These are phyloP conservation scores for Siderastrea radians DNA, from an alignment of 92 coral and sea anemone species.

Conservation along the genomic window DNA sequence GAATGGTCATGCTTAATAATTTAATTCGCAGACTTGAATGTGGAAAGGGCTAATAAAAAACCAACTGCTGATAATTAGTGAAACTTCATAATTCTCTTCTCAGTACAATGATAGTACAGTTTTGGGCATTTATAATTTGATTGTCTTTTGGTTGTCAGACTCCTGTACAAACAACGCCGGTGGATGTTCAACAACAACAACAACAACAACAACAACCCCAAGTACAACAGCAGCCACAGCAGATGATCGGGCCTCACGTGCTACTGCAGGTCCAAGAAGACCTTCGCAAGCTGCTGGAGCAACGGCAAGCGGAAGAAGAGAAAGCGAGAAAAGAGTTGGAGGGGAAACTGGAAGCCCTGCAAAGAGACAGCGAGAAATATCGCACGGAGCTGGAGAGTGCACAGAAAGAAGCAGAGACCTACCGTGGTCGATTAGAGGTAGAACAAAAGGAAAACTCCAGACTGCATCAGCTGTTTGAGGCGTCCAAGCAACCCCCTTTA, in stretches of 20 bases:
- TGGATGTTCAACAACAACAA: slow-evolving; percentile 46
- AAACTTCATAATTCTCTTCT: too few species aligned
- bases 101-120: too few species aligned
- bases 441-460: slow-evolving; percentile 80
- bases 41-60: too few species aligned
- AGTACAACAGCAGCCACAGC: slow-evolving; percentile 33
- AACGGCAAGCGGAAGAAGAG: slow-evolving; percentile 88
- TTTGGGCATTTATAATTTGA: background rate
- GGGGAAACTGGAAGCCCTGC: slow-evolving; percentile 87
- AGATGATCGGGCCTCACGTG: slow-evolving; percentile 54
- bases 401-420: slow-evolving; percentile 94
- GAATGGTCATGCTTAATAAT: too few species aligned
- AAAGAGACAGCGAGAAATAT: slow-evolving; percentile 91
- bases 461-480: slow-evolving; percentile 81
- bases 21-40: too few species aligned
- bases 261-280: slow-evolving; percentile 94
- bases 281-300: slow-evolving; percentile 88
- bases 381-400: slow-evolving; percentile 93
- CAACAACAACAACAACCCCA: slow-evolving; percentile 17
- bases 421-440: slow-evolving; percentile 89
- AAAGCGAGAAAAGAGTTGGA: slow-evolving; percentile 90
- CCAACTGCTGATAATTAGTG: too few species aligned
- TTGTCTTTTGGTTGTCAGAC: background rate
- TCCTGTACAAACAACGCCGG: slow-evolving; percentile 30
- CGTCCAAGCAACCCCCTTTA: slow-evolving; percentile 48